Evolutionary conservation across 2,888 invertebrate genomes (phyloP).

Genomic region (Furcula furcula): DNA sequence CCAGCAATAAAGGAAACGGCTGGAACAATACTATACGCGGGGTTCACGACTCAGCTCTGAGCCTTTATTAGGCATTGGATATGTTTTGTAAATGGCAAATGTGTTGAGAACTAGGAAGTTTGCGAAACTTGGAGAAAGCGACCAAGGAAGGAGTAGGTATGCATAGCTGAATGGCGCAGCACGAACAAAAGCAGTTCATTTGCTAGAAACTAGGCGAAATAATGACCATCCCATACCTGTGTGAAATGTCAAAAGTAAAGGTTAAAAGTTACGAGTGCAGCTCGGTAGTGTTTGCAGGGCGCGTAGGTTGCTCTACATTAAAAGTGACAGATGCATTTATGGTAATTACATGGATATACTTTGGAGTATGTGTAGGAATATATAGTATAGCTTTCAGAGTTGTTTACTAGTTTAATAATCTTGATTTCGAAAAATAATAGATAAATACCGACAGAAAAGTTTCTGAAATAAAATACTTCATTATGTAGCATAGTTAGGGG

Average conservation of each 20-base stretch:
- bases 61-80: constrained; percentile 57
- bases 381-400: no score
- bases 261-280: constrained; percentile 68
- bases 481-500: no score
- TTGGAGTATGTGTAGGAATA: no score
- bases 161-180: constrained; percentile 53
- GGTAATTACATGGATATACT: no score
- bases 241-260: constrained; percentile 75
- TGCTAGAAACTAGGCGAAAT: constrained; percentile 66
- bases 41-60: constrained; percentile 51
- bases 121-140: constrained; percentile 68
- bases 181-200: constrained; percentile 73
- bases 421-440: no score
- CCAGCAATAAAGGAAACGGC: constrained; percentile 39
- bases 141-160: constrained; percentile 53
- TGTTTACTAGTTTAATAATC: no score
- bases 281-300: constrained; percentile 30
- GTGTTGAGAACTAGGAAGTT: constrained; percentile 63
- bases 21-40: constrained; percentile 50
- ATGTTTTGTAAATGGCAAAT: constrained; percentile 66
- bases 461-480: no score
- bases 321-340: no score
- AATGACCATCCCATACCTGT: constrained; percentile 60
- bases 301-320: constrained; percentile 16
- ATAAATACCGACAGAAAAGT: no score